Evolutionary conservation across 1,140 invertebrate species (phyloP).

Genomic region (Dinoponera quadriceps): DNA sequence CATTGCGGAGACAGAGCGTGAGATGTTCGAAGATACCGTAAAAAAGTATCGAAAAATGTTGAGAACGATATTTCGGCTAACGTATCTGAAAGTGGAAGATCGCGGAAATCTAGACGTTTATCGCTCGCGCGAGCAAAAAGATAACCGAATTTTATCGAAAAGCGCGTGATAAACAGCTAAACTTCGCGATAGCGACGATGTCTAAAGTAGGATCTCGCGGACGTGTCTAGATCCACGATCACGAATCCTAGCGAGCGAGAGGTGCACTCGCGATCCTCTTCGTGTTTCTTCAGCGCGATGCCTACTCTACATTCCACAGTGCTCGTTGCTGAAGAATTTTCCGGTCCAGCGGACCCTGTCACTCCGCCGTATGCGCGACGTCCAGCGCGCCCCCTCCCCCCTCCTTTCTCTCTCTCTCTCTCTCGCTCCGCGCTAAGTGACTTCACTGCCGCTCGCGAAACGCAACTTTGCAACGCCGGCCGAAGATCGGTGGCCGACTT

Average conservation of each 20-base stretch:
- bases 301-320: slow-evolving; percentile 30
- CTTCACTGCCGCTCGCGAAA: slow-evolving; percentile 21
- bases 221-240: slow-evolving; percentile 9
- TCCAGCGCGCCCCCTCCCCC: background rate
- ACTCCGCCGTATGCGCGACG: slow-evolving; percentile 44
- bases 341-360: slow-evolving; percentile 52
- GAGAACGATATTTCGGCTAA: no score
- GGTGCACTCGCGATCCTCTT: background rate
- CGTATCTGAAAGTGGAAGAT: no score
- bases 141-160: background rate
- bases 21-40: no score
- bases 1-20: no score
- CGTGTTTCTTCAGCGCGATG: background rate
- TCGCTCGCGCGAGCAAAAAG: background rate
- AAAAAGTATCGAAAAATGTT: no score
- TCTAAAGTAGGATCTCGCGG: background rate
- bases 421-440: slow-evolving; percentile 36
- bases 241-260: slow-evolving; percentile 16
- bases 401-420: background rate
- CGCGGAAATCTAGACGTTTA: background rate
- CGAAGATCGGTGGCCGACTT: slow-evolving; percentile 8
- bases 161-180: background rate
- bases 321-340: slow-evolving; percentile 44
- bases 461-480: background rate
- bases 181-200: background rate